A percentile compares a stretch with the other conserved stretches of the same genome.
phyloP scores from a whole-genome alignment of 2,113 vertebrate species.

The Proterorhinus semilunaris region DNA sequence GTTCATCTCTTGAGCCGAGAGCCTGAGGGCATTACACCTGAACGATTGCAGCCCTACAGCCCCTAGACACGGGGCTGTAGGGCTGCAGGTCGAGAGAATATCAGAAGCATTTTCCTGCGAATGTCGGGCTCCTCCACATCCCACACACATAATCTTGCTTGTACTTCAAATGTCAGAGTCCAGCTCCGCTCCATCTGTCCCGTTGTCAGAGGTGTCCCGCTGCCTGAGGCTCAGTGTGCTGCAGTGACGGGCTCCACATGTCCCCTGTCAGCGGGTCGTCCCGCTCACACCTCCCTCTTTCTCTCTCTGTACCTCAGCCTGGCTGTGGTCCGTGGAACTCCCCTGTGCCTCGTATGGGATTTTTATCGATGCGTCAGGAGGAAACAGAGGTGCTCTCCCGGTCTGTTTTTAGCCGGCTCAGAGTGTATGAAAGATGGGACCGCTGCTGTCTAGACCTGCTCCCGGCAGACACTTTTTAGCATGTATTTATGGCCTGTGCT shows the following conservation, averaged over 20 bases:
- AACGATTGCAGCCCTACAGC: no score
- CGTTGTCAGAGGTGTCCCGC: not conserved
- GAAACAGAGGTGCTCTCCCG: not conserved
- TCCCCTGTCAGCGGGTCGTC: not conserved
- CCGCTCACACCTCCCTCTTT: not conserved
- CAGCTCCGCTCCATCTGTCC: not conserved
- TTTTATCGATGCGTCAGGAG: not conserved
- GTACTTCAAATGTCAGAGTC: not conserved
- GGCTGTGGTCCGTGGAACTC: not conserved
- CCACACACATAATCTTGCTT: not conserved
- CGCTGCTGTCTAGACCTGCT: not conserved
- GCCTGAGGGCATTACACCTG: no score
- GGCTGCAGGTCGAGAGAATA: not conserved
- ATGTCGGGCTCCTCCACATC: not conserved
- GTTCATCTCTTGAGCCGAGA: no score
- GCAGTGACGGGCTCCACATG: constrained; percentile 1
- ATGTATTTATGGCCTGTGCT: not conserved
- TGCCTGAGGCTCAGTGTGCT: not conserved
- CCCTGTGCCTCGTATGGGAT: not conserved
- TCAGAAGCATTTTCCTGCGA: not conserved
- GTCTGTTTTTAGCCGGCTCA: not conserved
- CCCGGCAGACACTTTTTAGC: not conserved
- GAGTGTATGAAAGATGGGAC: not conserved
- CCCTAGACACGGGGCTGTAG: no score
- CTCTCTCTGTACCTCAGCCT: no score